A percentile compares a stretch with the other conserved stretches of the same genome.
These are phyloP conservation scores for Venturia canescens DNA, from an alignment of 1,140 invertebrate species.

Conservation along the genomic window DNA sequence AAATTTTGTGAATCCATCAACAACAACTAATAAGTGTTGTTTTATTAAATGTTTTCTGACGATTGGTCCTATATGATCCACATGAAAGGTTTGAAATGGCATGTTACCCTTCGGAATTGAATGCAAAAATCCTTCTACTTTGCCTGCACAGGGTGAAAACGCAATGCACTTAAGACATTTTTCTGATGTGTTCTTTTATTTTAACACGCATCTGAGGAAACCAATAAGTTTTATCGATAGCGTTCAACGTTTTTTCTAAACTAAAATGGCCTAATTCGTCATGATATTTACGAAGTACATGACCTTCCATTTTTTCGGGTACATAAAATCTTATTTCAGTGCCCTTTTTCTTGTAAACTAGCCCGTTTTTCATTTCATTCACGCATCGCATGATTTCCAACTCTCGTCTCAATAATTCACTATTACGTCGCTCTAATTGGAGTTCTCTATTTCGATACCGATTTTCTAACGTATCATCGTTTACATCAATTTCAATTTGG, in stretches of 20 bases:
- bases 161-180: neutral
- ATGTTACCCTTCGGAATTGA: neutral
- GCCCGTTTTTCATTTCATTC: constrained; percentile 33
- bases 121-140: neutral
- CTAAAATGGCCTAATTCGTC: constrained; percentile 23
- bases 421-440: constrained; percentile 24
- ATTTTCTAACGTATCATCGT: neutral
- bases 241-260: neutral
- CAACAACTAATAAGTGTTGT: neutral
- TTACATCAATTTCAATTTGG: neutral
- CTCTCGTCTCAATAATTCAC: constrained; percentile 31
- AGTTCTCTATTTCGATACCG: constrained; percentile 23
- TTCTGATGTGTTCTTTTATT: neutral
- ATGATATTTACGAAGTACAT: neutral
- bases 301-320: constrained; percentile 10
- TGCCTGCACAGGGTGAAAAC: neutral
- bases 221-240: constrained; percentile 23
- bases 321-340: constrained; percentile 10
- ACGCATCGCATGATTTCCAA: constrained; percentile 29
- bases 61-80: neutral
- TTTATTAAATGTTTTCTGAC: neutral
- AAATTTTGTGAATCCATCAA: neutral
- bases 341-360: constrained; percentile 33
- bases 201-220: constrained; percentile 5
- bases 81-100: neutral